Conservation (phyloP, 2,888 invertebrate species). For the Melieria picta region DNA sequence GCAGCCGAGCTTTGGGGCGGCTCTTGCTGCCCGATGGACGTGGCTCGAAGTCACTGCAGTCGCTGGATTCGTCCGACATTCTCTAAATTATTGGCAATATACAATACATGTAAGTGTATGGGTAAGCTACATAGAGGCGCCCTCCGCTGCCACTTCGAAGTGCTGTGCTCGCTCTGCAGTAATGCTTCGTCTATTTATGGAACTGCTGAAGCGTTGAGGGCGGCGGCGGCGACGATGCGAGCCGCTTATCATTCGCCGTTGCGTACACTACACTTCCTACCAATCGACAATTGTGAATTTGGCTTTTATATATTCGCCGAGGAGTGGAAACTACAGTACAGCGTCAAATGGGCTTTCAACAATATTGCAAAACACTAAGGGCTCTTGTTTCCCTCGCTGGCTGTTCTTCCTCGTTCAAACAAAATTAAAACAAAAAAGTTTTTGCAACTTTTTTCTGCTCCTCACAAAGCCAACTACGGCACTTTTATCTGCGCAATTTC, state of each 20-base stretch:
- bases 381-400: too few species aligned
- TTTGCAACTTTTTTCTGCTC: too few species aligned
- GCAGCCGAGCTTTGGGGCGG: slow-evolving; percentile 36
- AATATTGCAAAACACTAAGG: too few species aligned
- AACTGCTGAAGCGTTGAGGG: not conserved
- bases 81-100: slow-evolving; percentile 41
- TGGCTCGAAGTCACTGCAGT: slow-evolving; percentile 51
- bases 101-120: slow-evolving; percentile 46
- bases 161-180: not conserved
- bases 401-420: too few species aligned
- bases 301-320: too few species aligned
- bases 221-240: too few species aligned
- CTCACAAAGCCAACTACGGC: slow-evolving; percentile 26
- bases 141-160: not conserved
- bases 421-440: too few species aligned
- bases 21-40: slow-evolving; percentile 48
- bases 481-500: slow-evolving; percentile 38
- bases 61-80: slow-evolving; percentile 54
- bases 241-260: too few species aligned
- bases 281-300: too few species aligned
- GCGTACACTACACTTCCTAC: too few species aligned
- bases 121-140: slow-evolving; percentile 43
- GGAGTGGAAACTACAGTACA: too few species aligned
- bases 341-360: too few species aligned
- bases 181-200: slow-evolving; percentile 1